Conservation (phyloP, 2,113 vertebrate genomes). For the Myocastor coypus region DNA sequence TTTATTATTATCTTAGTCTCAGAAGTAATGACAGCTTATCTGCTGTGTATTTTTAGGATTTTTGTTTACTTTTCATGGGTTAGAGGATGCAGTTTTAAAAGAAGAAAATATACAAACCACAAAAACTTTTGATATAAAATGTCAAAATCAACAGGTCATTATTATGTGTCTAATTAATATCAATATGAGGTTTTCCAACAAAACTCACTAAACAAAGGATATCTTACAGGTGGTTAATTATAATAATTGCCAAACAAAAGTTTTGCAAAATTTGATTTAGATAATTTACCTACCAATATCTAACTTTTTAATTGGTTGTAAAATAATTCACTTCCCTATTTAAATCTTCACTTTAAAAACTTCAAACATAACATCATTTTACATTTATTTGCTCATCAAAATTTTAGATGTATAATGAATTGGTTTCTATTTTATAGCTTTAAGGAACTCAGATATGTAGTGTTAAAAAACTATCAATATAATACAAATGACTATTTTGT, state of each 20-base stretch:
- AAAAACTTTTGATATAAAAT: background rate
- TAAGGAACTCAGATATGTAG: background rate
- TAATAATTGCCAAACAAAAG: background rate
- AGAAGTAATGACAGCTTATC: background rate
- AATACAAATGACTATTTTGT: background rate
- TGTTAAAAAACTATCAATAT: background rate
- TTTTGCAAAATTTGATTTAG: conserved; percentile 21
- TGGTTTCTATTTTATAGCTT: background rate
- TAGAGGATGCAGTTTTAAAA: background rate
- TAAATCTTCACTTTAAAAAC: background rate
- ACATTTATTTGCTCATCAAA: background rate
- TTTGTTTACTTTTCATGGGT: background rate
- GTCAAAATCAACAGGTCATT: background rate
- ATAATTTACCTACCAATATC: background rate
- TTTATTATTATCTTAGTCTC: background rate
- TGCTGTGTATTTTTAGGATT: background rate
- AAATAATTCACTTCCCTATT: conserved; percentile 2
- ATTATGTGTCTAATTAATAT: background rate
- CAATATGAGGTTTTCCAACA: background rate
- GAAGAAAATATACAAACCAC: background rate
- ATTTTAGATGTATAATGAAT: background rate
- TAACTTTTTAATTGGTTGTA: background rate
- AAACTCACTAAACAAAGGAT: background rate
- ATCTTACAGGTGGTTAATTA: background rate
- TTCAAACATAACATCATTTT: background rate